Evolutionary conservation across 2,888 invertebrate species (phyloP), one percentile per base, ranked within the genome.

Genomic region (Sycophila texana): DNA sequence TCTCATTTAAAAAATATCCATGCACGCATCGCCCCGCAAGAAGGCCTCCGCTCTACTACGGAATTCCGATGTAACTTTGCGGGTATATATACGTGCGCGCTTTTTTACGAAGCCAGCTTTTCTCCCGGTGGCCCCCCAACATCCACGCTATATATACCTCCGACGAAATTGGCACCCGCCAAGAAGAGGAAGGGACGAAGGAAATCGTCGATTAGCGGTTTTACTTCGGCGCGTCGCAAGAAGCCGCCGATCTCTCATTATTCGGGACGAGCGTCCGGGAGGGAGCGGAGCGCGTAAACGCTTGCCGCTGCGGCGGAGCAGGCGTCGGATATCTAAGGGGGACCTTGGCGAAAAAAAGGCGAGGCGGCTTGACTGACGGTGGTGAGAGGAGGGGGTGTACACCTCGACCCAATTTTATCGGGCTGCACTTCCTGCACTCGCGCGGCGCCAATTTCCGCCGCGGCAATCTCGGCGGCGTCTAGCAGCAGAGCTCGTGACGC

Each of bases 391-490:
- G 1, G 18, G 12, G 22, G 60, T 14, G 18, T 53, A 39, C 26
- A 30, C 18, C 67, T 7, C 75, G 67, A 55, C 57, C 58, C 55
- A 47, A 60, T 76, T 68, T 61, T 18, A 53, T 57, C 39, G 57
- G 60, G 57, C 70, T 70, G 74, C 39, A 74, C 74, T 75, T 66
- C 67, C 78, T 78, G 60, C 39, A 39, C 39, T 39, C 39, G 39
- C 68, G 67, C 79, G 65, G 53, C 60, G 74, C 73, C 78, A 70
- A 78, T 82, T 76, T 65, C 65, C 73, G 74, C 61, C 63, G 51
- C 20, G 55, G 63, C 75, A 71, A 67, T 80, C 76, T 63, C 60
- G 60, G 20, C 60, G 10, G 39, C 70, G 55, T 14, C 22, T 51
- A 10, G n/a, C 22, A n/a, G 51, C 51, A 39, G 13, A 39, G 13